Conservation (phyloP, 2,888 invertebrate genomes). For the Drosophila subquinaria region DNA sequence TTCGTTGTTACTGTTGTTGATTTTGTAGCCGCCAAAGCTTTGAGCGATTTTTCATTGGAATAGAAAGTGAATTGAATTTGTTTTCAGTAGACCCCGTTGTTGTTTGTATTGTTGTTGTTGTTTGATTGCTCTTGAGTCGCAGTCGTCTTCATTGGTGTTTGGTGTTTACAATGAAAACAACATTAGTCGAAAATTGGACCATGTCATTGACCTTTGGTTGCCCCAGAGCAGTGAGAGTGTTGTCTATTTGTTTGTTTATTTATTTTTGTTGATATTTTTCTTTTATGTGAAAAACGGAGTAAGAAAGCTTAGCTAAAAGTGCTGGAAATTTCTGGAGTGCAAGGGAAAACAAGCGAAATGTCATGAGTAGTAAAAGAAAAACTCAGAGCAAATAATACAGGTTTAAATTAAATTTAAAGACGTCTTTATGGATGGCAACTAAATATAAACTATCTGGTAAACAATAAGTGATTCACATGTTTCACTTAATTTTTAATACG, state of each 20-base stretch:
- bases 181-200: constrained; percentile 72
- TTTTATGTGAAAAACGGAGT: constrained; percentile 36
- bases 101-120: constrained; percentile 29
- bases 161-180: constrained; percentile 58
- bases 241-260: constrained; percentile 25
- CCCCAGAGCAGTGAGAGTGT: constrained; percentile 78
- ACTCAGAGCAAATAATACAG: background rate
- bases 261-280: constrained; percentile 27
- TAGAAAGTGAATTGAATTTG: constrained; percentile 81
- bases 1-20: constrained; percentile 72
- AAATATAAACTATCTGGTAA: background rate
- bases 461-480: background rate
- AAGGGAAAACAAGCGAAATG: constrained; percentile 25
- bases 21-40: constrained; percentile 64
- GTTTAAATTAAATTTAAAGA: background rate
- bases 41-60: constrained; percentile 80
- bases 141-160: constrained; percentile 59
- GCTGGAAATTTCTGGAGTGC: constrained; percentile 54
- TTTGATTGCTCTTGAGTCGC: constrained; percentile 58
- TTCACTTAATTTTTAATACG: no score
- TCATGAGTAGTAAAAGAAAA: background rate
- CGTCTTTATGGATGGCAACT: background rate
- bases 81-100: constrained; percentile 45
- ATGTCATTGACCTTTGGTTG: constrained; percentile 81
- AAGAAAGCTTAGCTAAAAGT: constrained; percentile 33